Percentiles rank a stretch among this genome's conserved stretches.
These are phyloP conservation scores for Meghimatium bilineatum DNA, from an alignment of 2,888 invertebrate species.

Conservation along the genomic window DNA sequence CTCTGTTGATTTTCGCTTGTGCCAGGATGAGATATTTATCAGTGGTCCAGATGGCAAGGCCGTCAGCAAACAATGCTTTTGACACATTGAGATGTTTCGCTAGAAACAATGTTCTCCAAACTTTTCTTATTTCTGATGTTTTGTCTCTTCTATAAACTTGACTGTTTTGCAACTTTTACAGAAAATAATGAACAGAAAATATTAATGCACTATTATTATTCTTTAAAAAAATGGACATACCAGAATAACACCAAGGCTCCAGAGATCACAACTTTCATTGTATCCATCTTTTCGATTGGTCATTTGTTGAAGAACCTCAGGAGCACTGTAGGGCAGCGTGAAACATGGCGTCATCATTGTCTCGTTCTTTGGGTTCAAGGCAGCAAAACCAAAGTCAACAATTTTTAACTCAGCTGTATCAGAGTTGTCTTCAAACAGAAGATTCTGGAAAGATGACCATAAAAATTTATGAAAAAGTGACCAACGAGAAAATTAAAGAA, in stretches of 20 bases:
- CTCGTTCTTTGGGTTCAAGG: constrained; percentile 81
- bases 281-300: constrained; percentile 79
- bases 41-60: too few species aligned
- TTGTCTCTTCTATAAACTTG: too few species aligned
- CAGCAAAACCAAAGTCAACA: constrained; percentile 97
- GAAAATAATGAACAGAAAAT: too few species aligned
- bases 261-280: constrained; percentile 94
- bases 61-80: too few species aligned
- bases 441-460: constrained; percentile 79
- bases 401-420: constrained; percentile 86
- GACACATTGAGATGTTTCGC: too few species aligned
- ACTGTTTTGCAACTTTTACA: too few species aligned
- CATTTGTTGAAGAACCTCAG: constrained; percentile 88
- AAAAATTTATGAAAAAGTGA: neutral
- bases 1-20: too few species aligned
- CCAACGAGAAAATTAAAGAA: neutral
- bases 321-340: constrained; percentile 95
- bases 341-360: constrained; percentile 88
- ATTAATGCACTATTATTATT: too few species aligned
- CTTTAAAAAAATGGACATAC: constrained; percentile 79
- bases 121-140: too few species aligned
- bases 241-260: constrained; percentile 95
- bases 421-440: constrained; percentile 82
- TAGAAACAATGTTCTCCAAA: too few species aligned
- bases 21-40: too few species aligned